These are phyloP conservation scores for Pelobates cultripes DNA, from an alignment of 2,797 vertebrate genomes.

Conservation along the genomic window DNA sequence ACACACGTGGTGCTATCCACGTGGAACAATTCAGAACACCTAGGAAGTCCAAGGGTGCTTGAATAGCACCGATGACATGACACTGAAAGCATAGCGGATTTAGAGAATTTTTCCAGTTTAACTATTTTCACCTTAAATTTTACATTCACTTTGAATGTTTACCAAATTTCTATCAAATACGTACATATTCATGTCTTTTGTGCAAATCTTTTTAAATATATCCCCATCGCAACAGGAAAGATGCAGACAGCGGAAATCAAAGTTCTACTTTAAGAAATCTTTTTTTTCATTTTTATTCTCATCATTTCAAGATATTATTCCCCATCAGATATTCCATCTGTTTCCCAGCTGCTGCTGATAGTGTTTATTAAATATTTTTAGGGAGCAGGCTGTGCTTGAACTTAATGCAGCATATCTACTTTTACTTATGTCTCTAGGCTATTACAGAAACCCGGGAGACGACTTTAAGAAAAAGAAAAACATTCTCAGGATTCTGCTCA, in stretches of 20 bases:
- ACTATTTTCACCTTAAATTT: too few species aligned
- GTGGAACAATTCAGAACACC: too few species aligned
- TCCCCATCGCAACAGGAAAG: too few species aligned
- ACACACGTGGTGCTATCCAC: too few species aligned
- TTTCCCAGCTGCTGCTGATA: slow-evolving; percentile 64
- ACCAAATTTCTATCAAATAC: too few species aligned
- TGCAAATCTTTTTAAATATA: too few species aligned
- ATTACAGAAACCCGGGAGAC: slow-evolving; percentile 61
- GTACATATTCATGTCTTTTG: too few species aligned
- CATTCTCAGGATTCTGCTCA: slow-evolving; percentile 66
- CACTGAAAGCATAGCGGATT: too few species aligned
- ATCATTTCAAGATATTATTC: slow-evolving; percentile 34
- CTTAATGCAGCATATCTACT: slow-evolving; percentile 53
- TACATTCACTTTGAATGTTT: too few species aligned
- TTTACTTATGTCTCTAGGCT: slow-evolving; percentile 56
- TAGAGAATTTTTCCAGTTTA: too few species aligned
- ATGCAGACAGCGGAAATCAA: slow-evolving; percentile 6
- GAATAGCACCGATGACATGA: too few species aligned
- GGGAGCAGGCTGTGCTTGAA: slow-evolving; percentile 4
- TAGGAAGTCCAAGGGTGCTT: too few species aligned
- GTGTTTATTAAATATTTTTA: slow-evolving; percentile 53
- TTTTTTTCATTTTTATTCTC: slow-evolving; percentile 14
- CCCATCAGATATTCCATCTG: slow-evolving; percentile 62
- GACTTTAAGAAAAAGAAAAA: slow-evolving; percentile 62
- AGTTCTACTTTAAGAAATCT: slow-evolving; percentile 35